Percentiles rank a stretch among this genome's conserved stretches.
These are phyloP conservation scores for Bradypus variegatus DNA, from an alignment of 2,797 vertebrate genomes.

Conservation along the genomic window DNA sequence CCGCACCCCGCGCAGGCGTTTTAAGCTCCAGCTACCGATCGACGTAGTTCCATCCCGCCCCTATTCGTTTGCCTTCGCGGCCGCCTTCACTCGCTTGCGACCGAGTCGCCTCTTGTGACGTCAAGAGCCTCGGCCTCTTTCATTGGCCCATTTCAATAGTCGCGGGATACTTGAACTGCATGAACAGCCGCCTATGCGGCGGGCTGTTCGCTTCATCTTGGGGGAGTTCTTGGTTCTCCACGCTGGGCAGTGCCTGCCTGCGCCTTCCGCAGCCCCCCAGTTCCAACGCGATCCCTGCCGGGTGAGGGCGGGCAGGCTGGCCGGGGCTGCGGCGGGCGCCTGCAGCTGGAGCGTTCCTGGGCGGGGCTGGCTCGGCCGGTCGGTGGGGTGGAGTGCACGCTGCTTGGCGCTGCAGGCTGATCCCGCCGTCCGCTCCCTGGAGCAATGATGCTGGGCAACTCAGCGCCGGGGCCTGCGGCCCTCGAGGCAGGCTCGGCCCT, in stretches of 20 bases:
- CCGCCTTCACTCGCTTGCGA: background rate
- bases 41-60: background rate
- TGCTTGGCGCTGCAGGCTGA: conserved; percentile 32
- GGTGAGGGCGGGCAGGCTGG: conserved; percentile 6
- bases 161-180: conserved; percentile 98
- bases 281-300: background rate
- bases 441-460: conserved; percentile 46
- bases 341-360: conserved; percentile 57
- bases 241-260: background rate
- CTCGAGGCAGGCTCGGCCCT: conserved; percentile 45
- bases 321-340: background rate
- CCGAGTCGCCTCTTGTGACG: conserved; percentile 20
- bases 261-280: background rate
- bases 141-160: conserved; percentile 97
- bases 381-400: conserved; percentile 22
- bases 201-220: conserved; percentile 27
- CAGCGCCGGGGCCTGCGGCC: conserved; percentile 3
- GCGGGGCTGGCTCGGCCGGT: conserved; percentile 68
- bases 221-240: background rate
- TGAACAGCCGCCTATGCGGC: conserved; percentile 57
- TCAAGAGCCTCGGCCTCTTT: background rate
- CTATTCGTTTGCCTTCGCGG: background rate
- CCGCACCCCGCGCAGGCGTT: background rate
- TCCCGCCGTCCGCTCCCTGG: background rate
- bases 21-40: background rate